Evolutionary conservation across 1,140 invertebrate species (phyloP), one percentile per base, ranked within the genome.

Genomic region (Drosophila burlai): DNA sequence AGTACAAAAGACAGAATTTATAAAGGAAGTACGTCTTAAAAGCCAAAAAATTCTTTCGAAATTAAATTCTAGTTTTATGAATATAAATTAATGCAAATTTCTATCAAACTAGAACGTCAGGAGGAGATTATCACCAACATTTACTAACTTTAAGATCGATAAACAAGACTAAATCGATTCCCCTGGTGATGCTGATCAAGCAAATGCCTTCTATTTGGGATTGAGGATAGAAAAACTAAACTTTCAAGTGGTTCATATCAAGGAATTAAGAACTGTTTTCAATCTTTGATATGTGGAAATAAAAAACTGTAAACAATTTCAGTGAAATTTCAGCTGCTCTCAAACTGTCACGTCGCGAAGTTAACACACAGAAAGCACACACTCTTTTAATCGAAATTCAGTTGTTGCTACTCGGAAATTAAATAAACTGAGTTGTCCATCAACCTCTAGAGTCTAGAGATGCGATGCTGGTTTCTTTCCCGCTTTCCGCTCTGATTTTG

Each of bases 351-450:
- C 15, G 29, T 31, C 16, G 16, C 18, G 0, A 26, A 42, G 26
- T 50, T 29, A 50, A 67, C 65, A 65, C 60, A 31, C 65, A 29
- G 45, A 42, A 42, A 26, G 40, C 15, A 58, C 54, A 29, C 62
- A 29, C 9, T 4, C 63, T 71, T 40, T 71, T 40, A 24, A 47
- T 69, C 26, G 65, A 57, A 59, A 77, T 69, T 69, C 75, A 78
- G 43, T 42, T 68, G 59, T 65, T 61, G 58, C 76, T 62, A 54
- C 59, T 87, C 50, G 63, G 47, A 80, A 83, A 80, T 86, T 80
- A 87, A 86, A 87, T 80, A 87, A 83, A 83, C 69, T 72, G 63
- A 55, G 80, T 55, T 55, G 82, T 83, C 84, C 76, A 83, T 86
- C 71, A 87, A 75, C 64, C 52, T 55, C 34, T 16, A 24, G 52